Evolutionary conservation across 2,113 vertebrate species (phyloP), one percentile per base, ranked within the genome.

Genomic region (Antechinus flavipes): DNA sequence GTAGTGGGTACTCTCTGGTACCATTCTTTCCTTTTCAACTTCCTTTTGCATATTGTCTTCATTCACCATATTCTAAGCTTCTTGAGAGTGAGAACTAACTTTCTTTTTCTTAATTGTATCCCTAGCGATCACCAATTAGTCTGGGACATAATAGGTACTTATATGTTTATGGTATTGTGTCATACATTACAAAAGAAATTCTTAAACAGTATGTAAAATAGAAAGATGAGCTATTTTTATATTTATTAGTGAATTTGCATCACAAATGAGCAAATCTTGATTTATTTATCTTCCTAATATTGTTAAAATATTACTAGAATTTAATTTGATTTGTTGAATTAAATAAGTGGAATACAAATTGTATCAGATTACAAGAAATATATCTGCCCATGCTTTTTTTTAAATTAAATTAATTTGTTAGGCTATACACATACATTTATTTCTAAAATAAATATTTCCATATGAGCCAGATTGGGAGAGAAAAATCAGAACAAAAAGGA

Each of bases 151-250:
- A 24, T 93, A 89, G 11, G 1, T 49, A 27, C 90, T 94, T 54
- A 90, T 91, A 96, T 68, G 42, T 2, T 24, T 93, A 53, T 4
- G 58, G 16, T 96, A 16, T 90, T 94, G 91, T 42, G 54, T 92
- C 90, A 16, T 68, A 35, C 3, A 4, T 68, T 35, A 8, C 1
- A 12, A 76, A 16, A 35, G 16, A 76, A 76, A 4, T 76, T 22
- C 35, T 76, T 76, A n/a, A n/a, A n/a, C 1, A n/a, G 3, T 76
- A 6, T 76, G 2, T 2, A n/a, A 3, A n/a, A n/a, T n/a, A n/a
- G 35, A 14, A 76, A 22, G 14, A 5, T 76, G 35, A n/a, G 35
- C n/a, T 19, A 58, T 55, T 55, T 14, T 42, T 4, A 68, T n/a
- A n/a, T 22, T 76, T n/a, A 76, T 35, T 68, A 35, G 30, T 68